phyloP scores from a whole-genome alignment of 2,888 invertebrate species.

The Idaea aversata region DNA sequence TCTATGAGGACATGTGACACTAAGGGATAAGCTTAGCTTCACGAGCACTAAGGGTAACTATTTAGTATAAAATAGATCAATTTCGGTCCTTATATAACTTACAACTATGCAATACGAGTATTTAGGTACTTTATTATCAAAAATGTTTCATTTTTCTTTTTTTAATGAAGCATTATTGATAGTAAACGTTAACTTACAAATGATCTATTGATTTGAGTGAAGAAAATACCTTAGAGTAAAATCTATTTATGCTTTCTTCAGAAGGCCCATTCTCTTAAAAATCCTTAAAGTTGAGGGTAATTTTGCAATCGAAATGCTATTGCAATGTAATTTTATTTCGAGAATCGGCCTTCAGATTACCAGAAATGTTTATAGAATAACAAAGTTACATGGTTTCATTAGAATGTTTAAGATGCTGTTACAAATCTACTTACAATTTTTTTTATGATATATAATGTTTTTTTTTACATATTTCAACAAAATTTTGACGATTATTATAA shows the following conservation, averaged over 20 bases:
- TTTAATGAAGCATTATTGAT: background rate
- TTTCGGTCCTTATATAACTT: constrained; percentile 54
- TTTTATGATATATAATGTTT: background rate
- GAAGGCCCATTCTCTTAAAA: too few species aligned
- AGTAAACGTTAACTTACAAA: background rate
- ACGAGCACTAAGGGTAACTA: constrained; percentile 33
- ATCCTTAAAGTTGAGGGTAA: too few species aligned
- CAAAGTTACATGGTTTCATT: too few species aligned
- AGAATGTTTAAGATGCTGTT: background rate
- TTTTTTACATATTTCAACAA: background rate
- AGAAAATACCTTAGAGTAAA: constrained; percentile 14
- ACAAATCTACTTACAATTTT: constrained; percentile 9
- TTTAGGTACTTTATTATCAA: constrained; percentile 26
- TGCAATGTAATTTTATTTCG: too few species aligned
- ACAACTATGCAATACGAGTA: constrained; percentile 64
- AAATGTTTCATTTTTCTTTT: background rate
- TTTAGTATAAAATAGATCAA: constrained; percentile 77
- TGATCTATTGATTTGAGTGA: background rate
- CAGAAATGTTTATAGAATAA: too few species aligned
- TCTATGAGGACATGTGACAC: constrained; percentile 48
- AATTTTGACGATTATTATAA: constrained; percentile 4
- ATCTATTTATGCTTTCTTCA: constrained; percentile 13
- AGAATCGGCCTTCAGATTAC: too few species aligned
- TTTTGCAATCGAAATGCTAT: too few species aligned
- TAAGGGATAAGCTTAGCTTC: constrained; percentile 16